phyloP scores from a whole-genome alignment of 2,888 invertebrate genomes.

The Rotaria macrura region DNA sequence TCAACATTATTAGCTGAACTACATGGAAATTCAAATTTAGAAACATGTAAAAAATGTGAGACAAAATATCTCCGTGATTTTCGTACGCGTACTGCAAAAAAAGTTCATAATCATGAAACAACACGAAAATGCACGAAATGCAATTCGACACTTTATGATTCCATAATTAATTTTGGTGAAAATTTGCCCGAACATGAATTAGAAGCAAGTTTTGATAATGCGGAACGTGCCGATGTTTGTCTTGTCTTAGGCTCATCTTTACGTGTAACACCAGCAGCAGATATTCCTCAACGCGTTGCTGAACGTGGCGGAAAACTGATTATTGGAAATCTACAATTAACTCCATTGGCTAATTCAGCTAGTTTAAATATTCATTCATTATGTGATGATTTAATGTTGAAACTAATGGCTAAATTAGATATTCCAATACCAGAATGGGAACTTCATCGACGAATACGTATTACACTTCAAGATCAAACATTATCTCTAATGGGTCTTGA shows the following conservation, averaged over 20 bases:
- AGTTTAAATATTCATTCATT: background rate
- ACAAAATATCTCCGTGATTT: constrained; percentile 23
- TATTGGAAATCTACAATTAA: constrained; percentile 2
- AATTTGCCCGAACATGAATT: background rate
- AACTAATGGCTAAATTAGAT: constrained; percentile 5
- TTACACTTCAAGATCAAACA: background rate
- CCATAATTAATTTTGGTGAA: constrained; percentile 18
- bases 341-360: background rate
- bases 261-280: constrained; percentile 7
- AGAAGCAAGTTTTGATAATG: background rate
- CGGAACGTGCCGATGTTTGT: constrained; percentile 20
- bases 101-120: constrained; percentile 13
- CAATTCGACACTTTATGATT: background rate
- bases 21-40: constrained; percentile 24
- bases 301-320: background rate
- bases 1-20: constrained; percentile 9
- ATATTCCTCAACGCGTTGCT: background rate
- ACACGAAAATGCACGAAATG: background rate
- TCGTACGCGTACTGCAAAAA: background rate
- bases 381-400: background rate
- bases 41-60: background rate
- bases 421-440: constrained; percentile 16
- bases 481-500: background rate
- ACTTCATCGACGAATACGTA: constrained; percentile 20
- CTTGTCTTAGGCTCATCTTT: constrained; percentile 22